Base-by-base conservation (phyloP, 2,888 invertebrate genomes). In the Tenthredo distinguenda region DNA sequence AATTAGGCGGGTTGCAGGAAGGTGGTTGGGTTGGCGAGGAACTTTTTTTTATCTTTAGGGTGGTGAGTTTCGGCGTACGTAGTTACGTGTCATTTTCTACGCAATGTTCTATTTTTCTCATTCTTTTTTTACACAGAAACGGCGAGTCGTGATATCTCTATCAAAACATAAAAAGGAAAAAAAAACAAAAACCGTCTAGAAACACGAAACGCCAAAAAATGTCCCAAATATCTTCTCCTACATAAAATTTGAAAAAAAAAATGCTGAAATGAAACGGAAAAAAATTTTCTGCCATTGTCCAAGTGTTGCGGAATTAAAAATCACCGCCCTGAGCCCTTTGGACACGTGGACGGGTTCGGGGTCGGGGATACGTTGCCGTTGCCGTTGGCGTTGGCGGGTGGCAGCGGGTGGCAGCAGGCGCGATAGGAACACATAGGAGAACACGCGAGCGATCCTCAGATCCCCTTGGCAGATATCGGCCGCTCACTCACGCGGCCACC, bases 401-500 rank as follows among this genome's bases (percentile, higher is more conserved):
- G 87, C 87, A 87, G 88, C 87, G 90, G 91, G 91, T 90, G 89
- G 91, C 83, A 50, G 83, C 83, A 83, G 83, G 90, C 89, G 89
- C 87, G 91, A 89, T 92, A 89, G 91, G 91, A 93, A 93, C 93
- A 93, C 93, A 93, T 93, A 89, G 91, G 89, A 91, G 91, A 93
- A 93, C 93, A 93, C 93, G 93, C 93, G 92, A 93, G 81, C 85
- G 85, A 93, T 93, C 92, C 92, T 92, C 93, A 91, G 93, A 93
- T 93, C 93, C 93, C 93, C 93, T 92, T 91, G 90, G 90, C 91
- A 93, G 93, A 93, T 93, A 93, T 92, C 92, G 92, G 92, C 91
- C 92, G 91, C 92, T 92, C 93, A 91, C 93, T 93, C 92, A 93
- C 93, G 93, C 93, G 92, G 92, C 90, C 90, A 88, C 89, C 89